These are phyloP conservation scores for Hypotaenidia okinawae DNA, from an alignment of 2,797 vertebrate species.

Conservation along the genomic window DNA sequence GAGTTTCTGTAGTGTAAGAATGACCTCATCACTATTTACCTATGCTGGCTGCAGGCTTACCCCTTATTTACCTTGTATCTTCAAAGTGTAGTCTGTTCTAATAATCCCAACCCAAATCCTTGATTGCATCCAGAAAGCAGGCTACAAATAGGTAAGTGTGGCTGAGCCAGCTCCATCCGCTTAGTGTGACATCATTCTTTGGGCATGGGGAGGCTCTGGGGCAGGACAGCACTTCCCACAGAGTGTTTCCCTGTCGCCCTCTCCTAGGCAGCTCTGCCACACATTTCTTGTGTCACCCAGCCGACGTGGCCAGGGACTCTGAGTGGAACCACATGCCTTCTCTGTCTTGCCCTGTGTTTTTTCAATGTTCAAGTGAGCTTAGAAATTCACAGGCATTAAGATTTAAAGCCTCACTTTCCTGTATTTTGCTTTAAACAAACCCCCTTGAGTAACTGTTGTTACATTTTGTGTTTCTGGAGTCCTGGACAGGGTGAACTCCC, in stretches of 20 bases:
- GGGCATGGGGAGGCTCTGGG: not conserved
- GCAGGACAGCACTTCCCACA: not conserved
- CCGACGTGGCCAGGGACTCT: rapidly evolving
- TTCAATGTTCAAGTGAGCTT: not conserved
- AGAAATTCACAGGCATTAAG: not conserved
- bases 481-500: not conserved
- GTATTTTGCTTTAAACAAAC: not conserved
- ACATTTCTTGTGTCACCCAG: not conserved
- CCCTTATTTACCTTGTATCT: not conserved
- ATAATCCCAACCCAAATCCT: not conserved
- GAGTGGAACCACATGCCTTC: not conserved
- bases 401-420: not conserved
- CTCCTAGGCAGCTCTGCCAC: not conserved
- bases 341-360: not conserved
- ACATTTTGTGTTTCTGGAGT: not conserved
- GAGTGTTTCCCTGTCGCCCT: not conserved
- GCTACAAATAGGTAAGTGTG: not conserved
- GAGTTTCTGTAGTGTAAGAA: not conserved
- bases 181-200: not conserved
- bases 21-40: not conserved
- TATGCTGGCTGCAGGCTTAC: not conserved
- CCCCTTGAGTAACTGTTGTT: not conserved
- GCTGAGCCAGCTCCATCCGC: not conserved
- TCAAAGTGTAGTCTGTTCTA: not conserved
- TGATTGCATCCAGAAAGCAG: not conserved